Evolutionary conservation across 2,797 vertebrate species (phyloP), one percentile per base, ranked within the genome.

Genomic region (Trichosurus vulpecula): DNA sequence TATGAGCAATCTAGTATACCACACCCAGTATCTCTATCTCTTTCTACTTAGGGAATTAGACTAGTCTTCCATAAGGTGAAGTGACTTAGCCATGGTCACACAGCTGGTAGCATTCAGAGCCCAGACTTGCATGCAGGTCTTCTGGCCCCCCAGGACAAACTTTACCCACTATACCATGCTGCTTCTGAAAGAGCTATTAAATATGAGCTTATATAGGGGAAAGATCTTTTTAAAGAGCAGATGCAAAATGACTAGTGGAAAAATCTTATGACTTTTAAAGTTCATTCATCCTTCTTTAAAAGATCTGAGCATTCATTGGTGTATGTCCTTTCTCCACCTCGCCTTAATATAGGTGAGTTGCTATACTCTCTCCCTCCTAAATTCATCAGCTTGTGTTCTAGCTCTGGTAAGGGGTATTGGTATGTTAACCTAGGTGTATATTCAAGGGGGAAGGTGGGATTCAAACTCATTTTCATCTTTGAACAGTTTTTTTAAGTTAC

Each of bases 401-500:
- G 22, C 22, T 25, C 12, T 81, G 22, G 8, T 81, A 27, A 81
- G 41, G 74, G 19, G 22, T 9, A 52, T 96, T 96, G 91, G 66
- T 47, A 87, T 94, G 74, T 95, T 96, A 95, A 95, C 94, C 74
- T 52, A 31, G 92, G 92, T 56, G 90, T 19, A 93, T 74, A 95
- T 31, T 81, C 74, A 52, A 96, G 87, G 91, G 81, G 41, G 90
- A 91, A 95, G 27, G 30, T 41, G 25, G 25, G 93, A 54, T 96
- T 95, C 94, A 94, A 94, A 93, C 90, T 91, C 6, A 54, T 51
- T 51, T 95, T 94, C 25, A 61, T 56, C 22, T 95, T 58, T 91
- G 92, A 95, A 94, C 55, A 95, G 90, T 61, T 90, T 96, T 89
- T 96, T 74, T 95, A 81, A 81, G 74, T 95, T 96, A 55, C 51